Conservation (phyloP, 2,888 invertebrate species). For the Meta bourneti region DNA sequence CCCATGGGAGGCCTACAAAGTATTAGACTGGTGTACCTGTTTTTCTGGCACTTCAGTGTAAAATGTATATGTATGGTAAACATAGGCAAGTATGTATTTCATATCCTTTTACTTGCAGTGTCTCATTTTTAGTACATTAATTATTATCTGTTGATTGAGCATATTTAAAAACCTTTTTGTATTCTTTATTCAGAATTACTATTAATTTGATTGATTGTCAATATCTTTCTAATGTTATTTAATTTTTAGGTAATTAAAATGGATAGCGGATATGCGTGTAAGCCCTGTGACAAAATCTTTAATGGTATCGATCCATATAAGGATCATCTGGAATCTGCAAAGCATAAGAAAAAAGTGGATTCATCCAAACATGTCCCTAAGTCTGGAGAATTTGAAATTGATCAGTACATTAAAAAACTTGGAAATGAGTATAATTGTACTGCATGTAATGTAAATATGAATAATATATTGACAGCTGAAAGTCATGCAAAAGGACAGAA, state of each 20-base stretch:
- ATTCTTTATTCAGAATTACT: no score
- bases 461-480: neutral
- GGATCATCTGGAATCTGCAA: conserved; percentile 12
- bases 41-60: no score
- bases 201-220: neutral
- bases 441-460: neutral
- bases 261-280: neutral
- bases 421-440: neutral
- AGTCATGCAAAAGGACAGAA: neutral
- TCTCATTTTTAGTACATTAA: no score
- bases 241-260: neutral
- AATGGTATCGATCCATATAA: conserved; percentile 17
- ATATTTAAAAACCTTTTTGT: no score
- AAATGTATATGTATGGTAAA: no score
- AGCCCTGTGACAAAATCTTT: conserved; percentile 11
- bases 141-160: no score
- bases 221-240: neutral
- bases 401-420: neutral
- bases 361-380: neutral
- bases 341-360: conserved; percentile 15
- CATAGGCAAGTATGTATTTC: no score
- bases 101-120: no score
- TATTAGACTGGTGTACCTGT: no score
- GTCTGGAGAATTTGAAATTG: neutral
- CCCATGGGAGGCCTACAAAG: no score